phyloP scores from a whole-genome alignment of 1,140 invertebrate genomes.

The Amphibalanus amphitrite region DNA sequence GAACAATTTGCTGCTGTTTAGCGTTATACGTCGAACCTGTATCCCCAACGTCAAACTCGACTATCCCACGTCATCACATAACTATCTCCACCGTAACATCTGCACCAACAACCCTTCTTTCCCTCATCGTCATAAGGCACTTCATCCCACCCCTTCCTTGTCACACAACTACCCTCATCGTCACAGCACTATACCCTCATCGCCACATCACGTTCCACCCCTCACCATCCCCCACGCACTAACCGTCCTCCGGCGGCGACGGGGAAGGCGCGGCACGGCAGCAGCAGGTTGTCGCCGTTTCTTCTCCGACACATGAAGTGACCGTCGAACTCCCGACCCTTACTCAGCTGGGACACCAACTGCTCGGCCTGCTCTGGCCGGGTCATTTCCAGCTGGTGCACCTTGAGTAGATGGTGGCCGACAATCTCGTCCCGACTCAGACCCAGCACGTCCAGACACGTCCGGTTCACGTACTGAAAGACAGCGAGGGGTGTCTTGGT shows the following conservation, averaged over 20 bases:
- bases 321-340: not conserved
- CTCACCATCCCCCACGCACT: not conserved
- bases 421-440: not conserved
- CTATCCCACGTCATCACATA: too few species aligned
- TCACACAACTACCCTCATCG: too few species aligned
- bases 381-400: not conserved
- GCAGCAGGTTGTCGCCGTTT: not conserved
- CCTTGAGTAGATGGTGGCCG: not conserved
- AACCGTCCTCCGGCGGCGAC: not conserved
- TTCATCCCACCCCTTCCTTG: too few species aligned
- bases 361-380: constrained; percentile 4
- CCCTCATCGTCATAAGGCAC: too few species aligned
- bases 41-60: too few species aligned
- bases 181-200: too few species aligned
- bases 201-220: too few species aligned
- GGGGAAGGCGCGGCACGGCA: constrained; percentile 2
- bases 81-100: too few species aligned
- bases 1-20: too few species aligned
- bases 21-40: too few species aligned
- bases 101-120: too few species aligned
- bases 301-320: constrained; percentile 2
- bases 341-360: not conserved
- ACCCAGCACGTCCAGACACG: not conserved
- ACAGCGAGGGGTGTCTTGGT: too few species aligned
- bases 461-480: constrained; percentile 5